Evolutionary conservation across 1,140 invertebrate genomes (phyloP).

Genomic region (Cylas formicarius): DNA sequence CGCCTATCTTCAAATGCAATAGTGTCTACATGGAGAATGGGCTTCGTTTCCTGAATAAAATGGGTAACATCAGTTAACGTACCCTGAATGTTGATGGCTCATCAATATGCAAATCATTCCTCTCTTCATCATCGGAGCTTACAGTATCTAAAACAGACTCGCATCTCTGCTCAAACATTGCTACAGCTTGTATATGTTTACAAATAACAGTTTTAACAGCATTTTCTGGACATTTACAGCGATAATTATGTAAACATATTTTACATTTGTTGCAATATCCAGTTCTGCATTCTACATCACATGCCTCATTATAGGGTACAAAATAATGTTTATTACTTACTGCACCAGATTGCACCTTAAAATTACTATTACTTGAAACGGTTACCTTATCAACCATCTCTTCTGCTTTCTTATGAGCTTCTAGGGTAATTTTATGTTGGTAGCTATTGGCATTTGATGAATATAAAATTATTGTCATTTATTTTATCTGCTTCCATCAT

Average conservation of each 20-base stretch:
- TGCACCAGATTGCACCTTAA: neutral
- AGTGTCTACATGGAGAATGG: too few relatives aligned
- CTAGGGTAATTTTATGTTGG: neutral
- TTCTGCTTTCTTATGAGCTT: neutral
- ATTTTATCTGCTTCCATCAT: too few relatives aligned
- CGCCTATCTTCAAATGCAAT: too few relatives aligned
- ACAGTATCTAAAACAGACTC: too few relatives aligned
- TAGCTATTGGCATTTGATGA: neutral
- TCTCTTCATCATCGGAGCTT: too few relatives aligned
- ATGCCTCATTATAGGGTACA: neutral
- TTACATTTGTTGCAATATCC: constrained; percentile 3
- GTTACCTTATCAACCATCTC: neutral
- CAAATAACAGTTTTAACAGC: constrained; percentile 1
- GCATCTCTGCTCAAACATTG: too few relatives aligned
- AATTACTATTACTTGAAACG: neutral
- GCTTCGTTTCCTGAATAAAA: too few relatives aligned
- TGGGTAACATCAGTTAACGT: too few relatives aligned
- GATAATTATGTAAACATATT: constrained; percentile 4
- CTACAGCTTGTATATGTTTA: constrained; percentile 5
- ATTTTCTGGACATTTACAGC: constrained; percentile 3
- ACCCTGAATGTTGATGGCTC: too few relatives aligned
- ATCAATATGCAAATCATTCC: too few relatives aligned
- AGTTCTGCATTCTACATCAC: neutral
- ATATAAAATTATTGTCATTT: constrained; percentile 1
- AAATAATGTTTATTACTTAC: neutral